These are phyloP conservation scores for Diplolepis rosae DNA, from an alignment of 2,888 invertebrate genomes.

Conservation along the genomic window DNA sequence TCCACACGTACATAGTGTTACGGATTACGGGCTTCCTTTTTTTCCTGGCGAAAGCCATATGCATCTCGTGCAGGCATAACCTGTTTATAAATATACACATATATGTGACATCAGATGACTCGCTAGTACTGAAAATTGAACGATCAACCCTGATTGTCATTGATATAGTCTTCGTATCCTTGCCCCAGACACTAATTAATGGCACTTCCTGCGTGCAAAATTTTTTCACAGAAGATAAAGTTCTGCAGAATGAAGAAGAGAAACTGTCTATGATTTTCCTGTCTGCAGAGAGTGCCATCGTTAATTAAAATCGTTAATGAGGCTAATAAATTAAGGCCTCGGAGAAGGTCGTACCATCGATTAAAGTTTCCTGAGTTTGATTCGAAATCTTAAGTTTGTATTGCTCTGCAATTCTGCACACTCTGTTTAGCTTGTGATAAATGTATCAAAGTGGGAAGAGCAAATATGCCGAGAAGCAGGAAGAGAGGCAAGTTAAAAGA, in stretches of 20 bases:
- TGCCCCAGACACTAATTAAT: conserved; percentile 1
- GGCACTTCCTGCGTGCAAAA: neutral
- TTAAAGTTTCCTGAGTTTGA: neutral
- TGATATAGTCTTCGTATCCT: conserved; percentile 31
- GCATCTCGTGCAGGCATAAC: neutral
- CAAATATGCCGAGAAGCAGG: neutral
- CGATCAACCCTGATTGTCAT: conserved; percentile 55
- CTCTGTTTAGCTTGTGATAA: conserved; percentile 16
- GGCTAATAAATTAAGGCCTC: conserved; percentile 18
- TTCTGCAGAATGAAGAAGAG: neutral
- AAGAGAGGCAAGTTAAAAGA: conserved; percentile 39
- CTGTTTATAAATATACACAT: neutral
- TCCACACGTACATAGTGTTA: neutral
- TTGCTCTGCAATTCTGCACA: neutral
- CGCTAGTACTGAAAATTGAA: conserved; percentile 57
- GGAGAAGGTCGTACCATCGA: conserved; percentile 16
- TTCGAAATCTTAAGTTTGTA: neutral
- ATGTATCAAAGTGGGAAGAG: neutral
- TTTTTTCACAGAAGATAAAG: conserved; percentile 14
- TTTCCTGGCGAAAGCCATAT: neutral
- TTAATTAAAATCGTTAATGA: conserved; percentile 21
- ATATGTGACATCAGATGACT: conserved; percentile 48
- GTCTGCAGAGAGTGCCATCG: conserved; percentile 10
- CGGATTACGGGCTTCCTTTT: neutral
- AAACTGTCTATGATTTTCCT: conserved; percentile 26